phyloP scores from a whole-genome alignment of 1,140 invertebrate genomes.

The Trissolcus basalis region DNA sequence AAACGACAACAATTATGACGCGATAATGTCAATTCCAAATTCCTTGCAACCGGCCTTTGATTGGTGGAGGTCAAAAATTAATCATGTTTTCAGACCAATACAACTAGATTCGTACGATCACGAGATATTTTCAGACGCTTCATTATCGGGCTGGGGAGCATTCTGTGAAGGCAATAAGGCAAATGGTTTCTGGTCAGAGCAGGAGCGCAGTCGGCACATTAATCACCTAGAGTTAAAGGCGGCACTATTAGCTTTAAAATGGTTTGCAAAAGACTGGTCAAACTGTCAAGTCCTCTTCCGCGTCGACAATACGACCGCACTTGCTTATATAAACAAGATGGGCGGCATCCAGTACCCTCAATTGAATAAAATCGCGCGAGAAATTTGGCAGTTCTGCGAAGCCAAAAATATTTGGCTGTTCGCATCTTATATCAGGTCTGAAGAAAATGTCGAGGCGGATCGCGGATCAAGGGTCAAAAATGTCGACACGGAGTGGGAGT shows the following conservation, averaged over 20 bases:
- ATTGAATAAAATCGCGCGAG: constrained; percentile 1
- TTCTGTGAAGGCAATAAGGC: constrained; percentile 2
- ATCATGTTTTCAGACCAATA: too few species aligned
- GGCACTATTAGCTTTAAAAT: constrained; percentile 19
- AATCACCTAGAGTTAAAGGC: constrained; percentile 31
- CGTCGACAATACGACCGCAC: constrained; percentile 52
- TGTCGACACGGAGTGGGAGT: constrained; percentile 3
- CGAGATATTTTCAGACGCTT: constrained; percentile 26
- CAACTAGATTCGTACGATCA: neutral
- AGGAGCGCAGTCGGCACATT: constrained; percentile 15
- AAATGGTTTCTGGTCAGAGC: constrained; percentile 17
- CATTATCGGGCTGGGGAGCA: constrained; percentile 25
- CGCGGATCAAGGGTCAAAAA: neutral
- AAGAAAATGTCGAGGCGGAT: constrained; percentile 10
- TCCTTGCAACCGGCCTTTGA: constrained; percentile 1
- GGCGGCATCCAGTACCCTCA: constrained; percentile 23
- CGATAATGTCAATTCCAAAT: neutral
- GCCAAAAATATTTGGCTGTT: constrained; percentile 5
- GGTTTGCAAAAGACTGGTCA: constrained; percentile 19
- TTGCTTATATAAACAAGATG: constrained; percentile 50
- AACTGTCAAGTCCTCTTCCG: constrained; percentile 39
- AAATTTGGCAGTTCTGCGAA: constrained; percentile 1
- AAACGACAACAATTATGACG: constrained; percentile 6
- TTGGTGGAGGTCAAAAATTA: constrained; percentile 18
- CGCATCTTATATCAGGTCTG: constrained; percentile 3